Base-by-base conservation (phyloP, 64 coral and sea anemone species). In the Dendrophyllia cribrosa region DNA sequence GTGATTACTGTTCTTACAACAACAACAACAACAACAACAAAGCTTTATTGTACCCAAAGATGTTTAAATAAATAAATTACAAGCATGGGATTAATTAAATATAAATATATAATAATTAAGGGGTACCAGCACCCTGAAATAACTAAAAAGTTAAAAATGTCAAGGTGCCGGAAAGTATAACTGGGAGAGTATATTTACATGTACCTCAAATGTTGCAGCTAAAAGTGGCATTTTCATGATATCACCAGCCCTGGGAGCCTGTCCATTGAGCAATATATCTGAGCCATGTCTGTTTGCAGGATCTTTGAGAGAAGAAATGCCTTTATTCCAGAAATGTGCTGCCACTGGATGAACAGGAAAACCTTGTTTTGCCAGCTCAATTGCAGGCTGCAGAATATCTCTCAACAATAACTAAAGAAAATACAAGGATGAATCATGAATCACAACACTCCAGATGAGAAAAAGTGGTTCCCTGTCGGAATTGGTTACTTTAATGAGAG, bases 191-290 rank as follows among this genome's bases (percentile, higher is more conserved):
- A 46, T 14, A 14, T 34, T 34, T 7, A 72, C 20, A 11, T 1
- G 8, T 87, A 99, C 97, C 97, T 91, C 89, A 69, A 99, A 99
- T 17, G 97, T 94, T 72, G 93, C 10, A 78, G 97, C 94, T 53
- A 99, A 88, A 17, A 84, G 51, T 55, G 97, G 97, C 75, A 96
- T 73, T 78, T 69, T 96, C 97, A 99, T 99, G 45, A 99, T 86
- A 75, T 99, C 97, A 25, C 97, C 97, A 73, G 87, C 91, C 14
- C 22, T 76, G 10, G 97, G 97, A 43, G 94, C 70, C 44, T 79
- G 51, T 19, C 97, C 97, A 84, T 96, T 86, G 12, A 99, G 63
- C 15, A 99, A 56, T 88, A 99, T 83, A 24, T 89, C 94, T 16
- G 15, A 48, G 1, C 91, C 94, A 93, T 77, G 88, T 77, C 66